Evolutionary conservation across 2,888 invertebrate species (phyloP), one percentile per base, ranked within the genome.

Genomic region (Rhagonycha lutea): DNA sequence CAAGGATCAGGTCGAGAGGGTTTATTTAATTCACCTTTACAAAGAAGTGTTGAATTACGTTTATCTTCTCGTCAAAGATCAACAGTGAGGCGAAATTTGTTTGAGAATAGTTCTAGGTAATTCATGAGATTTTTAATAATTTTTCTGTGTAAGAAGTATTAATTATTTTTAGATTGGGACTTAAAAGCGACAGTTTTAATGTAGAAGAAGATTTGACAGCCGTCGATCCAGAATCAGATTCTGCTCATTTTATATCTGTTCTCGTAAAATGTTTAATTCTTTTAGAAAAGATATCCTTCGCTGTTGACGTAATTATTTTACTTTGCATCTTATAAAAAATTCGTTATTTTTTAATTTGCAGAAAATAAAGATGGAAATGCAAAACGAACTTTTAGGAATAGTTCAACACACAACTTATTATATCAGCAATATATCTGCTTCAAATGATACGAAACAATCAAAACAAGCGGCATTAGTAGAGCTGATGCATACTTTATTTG

Each of bases 191-290:
- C 32, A 80, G 82, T 75, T 86, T 86, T 79, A 90, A 91, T 81
- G 86, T 91, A 14, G 89, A 90, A 69, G 92, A 92, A 82, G 91
- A 92, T 83, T 87, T 91, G 24, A 90, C 91, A 81, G 85, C 89
- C n/a, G 82, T 88, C 18, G 91, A 92, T 86, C 90, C 91, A 2
- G 92, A 92, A 82, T 88, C 91, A 69, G 91, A 92, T 86, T 90
- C 92, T 68, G 91, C 91, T 79, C 91, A 93, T 84, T 94, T 93
- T 78, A 92, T 96, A 84, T 93, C 95, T 83, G 92, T 95, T 82
- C 91, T 97, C 63, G 92, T 97, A 0, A 96, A 97, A 85, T 96
- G 97, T 78, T 90, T 98, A 70, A 95, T 94, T 12, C 91, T 95
- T 76, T 88, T 98, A 78, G 94, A 94, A 70, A 95, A 95, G 86